Evolutionary conservation across 2,797 vertebrate genomes (phyloP).

Genomic region (Xiphophorus birchmanni): DNA sequence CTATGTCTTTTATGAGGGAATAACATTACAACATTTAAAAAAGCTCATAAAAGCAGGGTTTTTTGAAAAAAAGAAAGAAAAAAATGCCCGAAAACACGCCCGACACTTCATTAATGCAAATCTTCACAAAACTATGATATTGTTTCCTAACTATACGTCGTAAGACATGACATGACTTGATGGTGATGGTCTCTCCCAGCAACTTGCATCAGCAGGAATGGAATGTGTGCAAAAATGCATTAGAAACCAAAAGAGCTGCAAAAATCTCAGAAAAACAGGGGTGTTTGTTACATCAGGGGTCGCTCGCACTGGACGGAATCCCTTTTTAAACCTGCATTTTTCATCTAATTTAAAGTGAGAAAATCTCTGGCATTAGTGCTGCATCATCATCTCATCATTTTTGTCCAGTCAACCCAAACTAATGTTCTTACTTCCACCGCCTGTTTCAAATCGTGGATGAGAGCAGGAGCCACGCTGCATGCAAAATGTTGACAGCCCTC

Average conservation of each 20-base stretch:
- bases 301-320: slow-evolving; percentile 13
- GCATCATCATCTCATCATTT: slow-evolving; percentile 53
- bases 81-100: too few relatives aligned
- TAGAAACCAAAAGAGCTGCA: background rate
- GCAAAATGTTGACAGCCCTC: slow-evolving; percentile 9
- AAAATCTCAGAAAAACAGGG: background rate
- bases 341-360: slow-evolving; percentile 42
- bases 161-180: slow-evolving; percentile 6
- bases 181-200: slow-evolving; percentile 13
- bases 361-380: slow-evolving; percentile 49
- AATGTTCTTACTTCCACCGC: slow-evolving; percentile 42
- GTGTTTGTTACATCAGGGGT: background rate
- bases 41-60: too few relatives aligned
- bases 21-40: too few relatives aligned
- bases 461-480: slow-evolving; percentile 1
- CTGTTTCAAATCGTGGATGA: slow-evolving; percentile 45
- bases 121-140: slow-evolving; percentile 2
- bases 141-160: slow-evolving; percentile 8
- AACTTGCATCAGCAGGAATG: background rate
- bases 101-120: too few relatives aligned
- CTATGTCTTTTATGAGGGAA: too few relatives aligned
- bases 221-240: background rate
- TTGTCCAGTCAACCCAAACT: slow-evolving; percentile 53
- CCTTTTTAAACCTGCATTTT: slow-evolving; percentile 28
- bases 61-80: too few relatives aligned